Conservation (phyloP, 2,113 vertebrate genomes). For the Sciurus niger region DNA sequence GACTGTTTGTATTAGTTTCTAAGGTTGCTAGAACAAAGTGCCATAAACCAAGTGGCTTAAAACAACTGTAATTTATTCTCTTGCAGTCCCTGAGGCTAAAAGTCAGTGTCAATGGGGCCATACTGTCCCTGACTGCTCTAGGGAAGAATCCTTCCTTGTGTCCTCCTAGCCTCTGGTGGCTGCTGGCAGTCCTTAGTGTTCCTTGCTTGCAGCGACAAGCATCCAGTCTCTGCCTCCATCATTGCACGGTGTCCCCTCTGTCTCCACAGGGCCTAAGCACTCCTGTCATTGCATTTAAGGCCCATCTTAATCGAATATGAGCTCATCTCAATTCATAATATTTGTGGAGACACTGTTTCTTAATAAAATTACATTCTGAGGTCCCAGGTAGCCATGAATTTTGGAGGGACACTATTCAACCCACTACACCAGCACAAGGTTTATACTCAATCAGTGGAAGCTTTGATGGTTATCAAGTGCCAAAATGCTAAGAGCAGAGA, state of each 20-base stretch:
- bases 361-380: background rate
- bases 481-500: background rate
- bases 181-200: background rate
- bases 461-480: background rate
- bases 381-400: background rate
- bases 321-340: background rate
- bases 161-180: background rate
- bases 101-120: background rate
- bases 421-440: background rate
- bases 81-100: background rate
- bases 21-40: background rate
- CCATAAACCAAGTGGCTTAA: background rate
- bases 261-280: background rate
- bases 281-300: background rate
- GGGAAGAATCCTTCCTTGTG: background rate
- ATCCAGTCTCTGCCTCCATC: background rate
- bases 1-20: background rate
- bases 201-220: background rate
- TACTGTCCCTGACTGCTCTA: background rate
- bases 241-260: background rate
- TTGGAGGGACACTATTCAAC: background rate
- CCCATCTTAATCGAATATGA: background rate
- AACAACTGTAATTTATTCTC: background rate
- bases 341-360: background rate
- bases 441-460: background rate